phyloP scores from a whole-genome alignment of 1,140 invertebrate genomes.

The Microplitis demolitor region DNA sequence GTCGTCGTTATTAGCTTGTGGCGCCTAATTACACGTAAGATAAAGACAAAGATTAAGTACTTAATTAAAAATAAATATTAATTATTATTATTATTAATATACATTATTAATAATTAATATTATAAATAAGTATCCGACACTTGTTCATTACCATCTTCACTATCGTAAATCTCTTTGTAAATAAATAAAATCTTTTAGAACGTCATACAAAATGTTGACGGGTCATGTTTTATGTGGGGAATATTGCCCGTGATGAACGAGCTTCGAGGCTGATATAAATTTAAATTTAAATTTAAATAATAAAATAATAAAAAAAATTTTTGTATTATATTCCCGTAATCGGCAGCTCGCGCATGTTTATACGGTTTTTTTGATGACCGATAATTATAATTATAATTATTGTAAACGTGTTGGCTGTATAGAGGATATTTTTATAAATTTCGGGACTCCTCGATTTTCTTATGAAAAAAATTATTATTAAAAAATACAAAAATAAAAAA shows the following conservation, averaged over 20 bases:
- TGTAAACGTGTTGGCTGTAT: conserved; percentile 11
- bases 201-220: neutral
- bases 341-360: conserved; percentile 24
- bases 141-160: no score
- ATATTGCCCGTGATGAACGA: conserved; percentile 19
- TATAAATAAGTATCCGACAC: no score
- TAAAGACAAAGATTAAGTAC: neutral
- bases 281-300: no score
- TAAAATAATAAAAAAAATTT: conserved; percentile 15
- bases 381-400: conserved; percentile 9
- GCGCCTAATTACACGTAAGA: conserved; percentile 10
- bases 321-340: conserved; percentile 14
- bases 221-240: neutral
- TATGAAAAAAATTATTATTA: conserved; percentile 15
- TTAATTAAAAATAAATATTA: neutral
- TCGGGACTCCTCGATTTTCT: conserved; percentile 27
- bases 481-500: conserved; percentile 1
- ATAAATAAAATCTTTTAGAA: neutral
- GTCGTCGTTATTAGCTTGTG: conserved; percentile 19
- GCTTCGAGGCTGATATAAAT: conserved; percentile 23
- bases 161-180: neutral
- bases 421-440: conserved; percentile 29
- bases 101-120: neutral
- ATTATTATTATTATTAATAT: neutral
- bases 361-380: conserved; percentile 8